Base-by-base conservation (phyloP, 2,888 invertebrate species). In the Antheraea yamamai region DNA sequence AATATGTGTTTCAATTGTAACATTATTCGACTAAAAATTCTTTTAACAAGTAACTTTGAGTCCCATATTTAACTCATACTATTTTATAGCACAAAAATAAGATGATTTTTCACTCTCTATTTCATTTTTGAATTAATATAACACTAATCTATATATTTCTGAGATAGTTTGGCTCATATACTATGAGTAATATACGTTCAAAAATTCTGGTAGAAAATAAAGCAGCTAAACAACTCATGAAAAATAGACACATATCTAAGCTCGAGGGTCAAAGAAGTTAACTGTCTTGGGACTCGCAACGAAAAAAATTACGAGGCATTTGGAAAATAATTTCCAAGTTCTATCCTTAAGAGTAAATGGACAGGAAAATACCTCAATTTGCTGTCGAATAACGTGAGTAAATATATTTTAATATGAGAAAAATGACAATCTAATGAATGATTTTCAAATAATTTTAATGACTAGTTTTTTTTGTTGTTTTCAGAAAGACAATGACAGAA, bases 301-400 rank as follows among this genome's bases (percentile, higher is more conserved):
- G 30, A 66, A 26, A 66, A 61, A 61, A 23, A 23, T 61, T 61
- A 61, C 23, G 23, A 61, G 61, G 23, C 23, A 61, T 61, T 61
- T 23, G 23, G n/a, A 61, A 66, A 30, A 66, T 0, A 66, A 66
- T 66, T 30, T 66, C 30, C 64, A 66, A 66, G 30, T 66, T 66
- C 64, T 66, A 66, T 26, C 64, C 64, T 66, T 30, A 66, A 16
- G 64, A 30, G 64, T 66, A 66, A 66, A 66, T 66, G 26, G 30
- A 66, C 64, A 30, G 64, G 64, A 66, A 66, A 66, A 66, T 66
- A 30, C 30, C 64, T 16, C 64, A 30, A 30, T 66, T 30, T 66
- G 30, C 64, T 14, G 30, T 66, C 64, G 16, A 66, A 64, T 12
- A 64, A 64, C 23, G 4, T 64, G 12, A 26, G 30, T 66, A 66